Evolutionary conservation across 64 coral and sea anemone species (phyloP).

Genomic region (Stichodactyla helianthus): DNA sequence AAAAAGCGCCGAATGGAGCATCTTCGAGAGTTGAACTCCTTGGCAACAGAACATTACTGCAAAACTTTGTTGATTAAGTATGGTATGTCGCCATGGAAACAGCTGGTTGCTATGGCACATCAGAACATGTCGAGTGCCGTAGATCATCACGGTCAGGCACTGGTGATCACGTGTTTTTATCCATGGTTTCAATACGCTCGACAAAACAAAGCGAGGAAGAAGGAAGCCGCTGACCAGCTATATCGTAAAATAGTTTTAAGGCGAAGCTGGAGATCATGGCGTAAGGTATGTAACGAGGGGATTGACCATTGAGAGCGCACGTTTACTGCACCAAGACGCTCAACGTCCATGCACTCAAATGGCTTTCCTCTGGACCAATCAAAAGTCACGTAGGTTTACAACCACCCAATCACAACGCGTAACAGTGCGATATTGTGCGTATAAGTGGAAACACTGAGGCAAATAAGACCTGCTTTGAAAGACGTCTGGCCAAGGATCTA

Average conservation of each 20-base stretch:
- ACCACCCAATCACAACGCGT: too few species aligned
- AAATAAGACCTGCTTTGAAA: too few species aligned
- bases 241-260: constrained; percentile 63
- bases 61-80: constrained; percentile 66
- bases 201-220: constrained; percentile 41
- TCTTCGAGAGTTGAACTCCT: constrained; percentile 42
- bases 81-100: constrained; percentile 91
- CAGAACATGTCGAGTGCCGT: constrained; percentile 56
- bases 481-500: too few species aligned
- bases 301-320: neutral
- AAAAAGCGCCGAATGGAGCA: constrained; percentile 81
- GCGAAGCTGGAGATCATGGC: constrained; percentile 73
- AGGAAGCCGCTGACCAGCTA: constrained; percentile 61
- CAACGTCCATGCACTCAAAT: too few species aligned
- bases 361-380: too few species aligned
- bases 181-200: constrained; percentile 66
- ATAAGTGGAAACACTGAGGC: too few species aligned
- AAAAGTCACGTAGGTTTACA: too few species aligned
- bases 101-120: constrained; percentile 39
- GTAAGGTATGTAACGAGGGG: constrained; percentile 54
- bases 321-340: too few species aligned
- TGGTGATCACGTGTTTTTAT: constrained; percentile 53
- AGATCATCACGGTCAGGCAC: constrained; percentile 29
- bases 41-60: constrained; percentile 62
- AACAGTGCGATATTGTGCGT: too few species aligned